phyloP scores from a whole-genome alignment of 2,888 invertebrate genomes.

The Hoplodrina blanda region DNA sequence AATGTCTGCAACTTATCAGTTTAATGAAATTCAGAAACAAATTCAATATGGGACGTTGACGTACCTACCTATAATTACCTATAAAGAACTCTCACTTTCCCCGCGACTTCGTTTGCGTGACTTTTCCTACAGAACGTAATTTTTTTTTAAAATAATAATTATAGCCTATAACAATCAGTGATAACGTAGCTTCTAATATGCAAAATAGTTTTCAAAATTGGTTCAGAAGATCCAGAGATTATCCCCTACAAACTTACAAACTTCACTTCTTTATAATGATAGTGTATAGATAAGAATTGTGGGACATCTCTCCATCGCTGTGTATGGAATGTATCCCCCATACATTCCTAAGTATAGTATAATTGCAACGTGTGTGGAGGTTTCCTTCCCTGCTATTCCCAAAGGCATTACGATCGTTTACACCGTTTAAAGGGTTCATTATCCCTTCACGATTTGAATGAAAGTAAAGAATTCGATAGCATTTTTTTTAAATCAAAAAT shows the following conservation, averaged over 20 bases:
- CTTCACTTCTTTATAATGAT: too few relatives aligned
- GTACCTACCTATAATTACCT: too few relatives aligned
- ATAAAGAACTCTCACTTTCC: too few relatives aligned
- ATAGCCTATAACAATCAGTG: too few relatives aligned
- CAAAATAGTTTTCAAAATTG: too few relatives aligned
- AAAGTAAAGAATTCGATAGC: slow-evolving; percentile 14
- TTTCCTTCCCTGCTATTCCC: slow-evolving; percentile 50
- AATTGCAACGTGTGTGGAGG: slow-evolving; percentile 30
- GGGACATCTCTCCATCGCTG: not conserved
- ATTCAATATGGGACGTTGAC: not conserved
- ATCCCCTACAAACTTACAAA: too few relatives aligned
- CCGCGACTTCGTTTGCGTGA: too few relatives aligned
- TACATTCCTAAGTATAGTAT: slow-evolving; percentile 19
- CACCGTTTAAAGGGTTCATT: slow-evolving; percentile 37
- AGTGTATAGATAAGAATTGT: not conserved
- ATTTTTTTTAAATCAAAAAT: not conserved
- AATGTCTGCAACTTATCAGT: not conserved
- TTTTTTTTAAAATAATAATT: too few relatives aligned
- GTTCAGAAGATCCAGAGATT: too few relatives aligned
- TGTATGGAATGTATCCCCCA: not conserved
- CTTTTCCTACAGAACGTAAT: too few relatives aligned
- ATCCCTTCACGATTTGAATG: slow-evolving; percentile 36
- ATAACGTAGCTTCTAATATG: too few relatives aligned
- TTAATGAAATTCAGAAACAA: not conserved
- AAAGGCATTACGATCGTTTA: slow-evolving; percentile 46